Evolutionary conservation across 2,113 vertebrate genomes (phyloP).

Genomic region (Rhabdomys dilectus): DNA sequence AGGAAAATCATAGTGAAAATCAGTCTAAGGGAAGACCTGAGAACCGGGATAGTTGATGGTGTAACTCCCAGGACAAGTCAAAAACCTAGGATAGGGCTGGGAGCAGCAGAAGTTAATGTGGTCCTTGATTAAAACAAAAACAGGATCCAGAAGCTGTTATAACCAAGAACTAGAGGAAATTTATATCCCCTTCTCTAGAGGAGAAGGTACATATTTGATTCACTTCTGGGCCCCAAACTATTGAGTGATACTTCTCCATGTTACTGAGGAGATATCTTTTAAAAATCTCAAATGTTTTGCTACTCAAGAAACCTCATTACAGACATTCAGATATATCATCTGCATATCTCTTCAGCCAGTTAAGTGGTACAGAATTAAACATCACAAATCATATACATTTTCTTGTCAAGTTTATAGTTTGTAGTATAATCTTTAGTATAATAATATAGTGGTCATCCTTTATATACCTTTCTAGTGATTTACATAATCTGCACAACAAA

Average conservation of each 20-base stretch:
- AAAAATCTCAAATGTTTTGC: background rate
- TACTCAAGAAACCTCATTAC: background rate
- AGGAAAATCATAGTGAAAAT: background rate
- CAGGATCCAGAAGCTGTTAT: background rate
- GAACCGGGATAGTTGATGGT: background rate
- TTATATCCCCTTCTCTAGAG: background rate
- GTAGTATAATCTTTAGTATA: background rate
- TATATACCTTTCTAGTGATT: background rate
- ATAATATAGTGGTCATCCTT: background rate
- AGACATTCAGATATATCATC: background rate
- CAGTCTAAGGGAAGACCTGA: background rate
- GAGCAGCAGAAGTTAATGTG: background rate
- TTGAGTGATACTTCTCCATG: background rate
- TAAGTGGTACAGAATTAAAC: background rate
- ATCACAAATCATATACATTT: background rate
- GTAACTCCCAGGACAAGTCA: background rate
- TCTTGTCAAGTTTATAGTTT: background rate
- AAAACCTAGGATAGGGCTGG: fast-evolving
- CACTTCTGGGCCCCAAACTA: too few relatives aligned
- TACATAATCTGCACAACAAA: background rate
- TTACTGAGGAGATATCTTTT: background rate
- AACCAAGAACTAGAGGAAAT: background rate
- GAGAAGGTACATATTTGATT: background rate
- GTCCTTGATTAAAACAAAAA: background rate
- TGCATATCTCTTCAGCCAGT: background rate